Base-by-base conservation (phyloP, 2,797 vertebrate species). In the Sebastiscus tertius region DNA sequence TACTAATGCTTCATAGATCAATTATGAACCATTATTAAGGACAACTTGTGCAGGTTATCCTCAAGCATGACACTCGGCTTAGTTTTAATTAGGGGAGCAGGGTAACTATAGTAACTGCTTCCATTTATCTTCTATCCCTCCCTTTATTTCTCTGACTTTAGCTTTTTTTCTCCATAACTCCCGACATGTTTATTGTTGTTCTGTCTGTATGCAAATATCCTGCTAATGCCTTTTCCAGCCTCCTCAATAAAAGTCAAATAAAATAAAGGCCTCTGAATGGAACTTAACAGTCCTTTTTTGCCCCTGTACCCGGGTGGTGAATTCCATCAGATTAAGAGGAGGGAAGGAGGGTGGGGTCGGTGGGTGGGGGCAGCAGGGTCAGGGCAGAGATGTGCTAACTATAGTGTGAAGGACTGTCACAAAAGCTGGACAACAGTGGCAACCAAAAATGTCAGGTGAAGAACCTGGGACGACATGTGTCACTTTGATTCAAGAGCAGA, bases 401-500 rank as follows among this genome's bases (percentile, higher is more conserved):
- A 61, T 70, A 82, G 73, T 85, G 87, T 87, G 81, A 83, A 82
- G 77, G 54, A 52, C 80, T 92, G 87, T 92, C 91, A 90, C 82
- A 81, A 65, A 83, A 61, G 60, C 87, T 85, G 84, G 80, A 89
- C 77, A 77, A 88, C 79, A 75, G 90, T 70, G 84, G 69, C 82
- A 81, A 88, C 81, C 14, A 81, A 71, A 87, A 87, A 87, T 90
- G 92, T 93, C 92, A 90, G 92, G 93, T 94, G 92, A 93, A 89
- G 89, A 92, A 94, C 90, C 88, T 87, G 82, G 68, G 84, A 89
- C 70, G 94, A 95, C 94, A 94, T 92, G 86, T 95, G 94, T 94
- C 94, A 92, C 93, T 93, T 93, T 93, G 87, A 94, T 92, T 94
- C 89, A 64, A n/a, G 62, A 55, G 71, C 79, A 79, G 77, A 76